Base-by-base conservation (phyloP, 2,113 vertebrate genomes). In the Microcebus ravelobensis region DNA sequence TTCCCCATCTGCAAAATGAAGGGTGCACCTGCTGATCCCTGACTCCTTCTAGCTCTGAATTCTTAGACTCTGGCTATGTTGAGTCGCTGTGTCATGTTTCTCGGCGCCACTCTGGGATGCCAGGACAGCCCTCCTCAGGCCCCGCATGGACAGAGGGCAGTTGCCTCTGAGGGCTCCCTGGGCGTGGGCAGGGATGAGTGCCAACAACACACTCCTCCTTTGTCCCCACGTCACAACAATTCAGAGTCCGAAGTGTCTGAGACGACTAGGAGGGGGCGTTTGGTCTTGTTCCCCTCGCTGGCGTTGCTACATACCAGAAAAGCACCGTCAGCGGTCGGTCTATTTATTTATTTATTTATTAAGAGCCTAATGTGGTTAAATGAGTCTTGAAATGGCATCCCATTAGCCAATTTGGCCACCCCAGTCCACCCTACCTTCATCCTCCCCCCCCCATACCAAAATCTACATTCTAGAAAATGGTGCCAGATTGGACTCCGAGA, bases 261-360 rank as follows among this genome's bases (percentile, higher is more conserved):
- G 61, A 79, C 20, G 15, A 1, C 45, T 11, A 4, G 23, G 21
- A 20, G 50, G 57, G 11, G 1, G 1, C 1, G 2, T 31, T 68
- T 29, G 63, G 29, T 70, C 50, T 87, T 3, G 2, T 70, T 80
- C 21, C n/a, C 21, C 27, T 7, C 6, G 52, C 86, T 45, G 61
- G 48, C 13, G 42, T 97, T 65, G 10, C 34, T n/a, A 4, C 42
- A 27, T 21, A 57, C 14, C 18, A 10, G 23, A 61, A 83, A 85
- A 94, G 34, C 77, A 13, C 31, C 20, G 73, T 50, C 5, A 7
- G 52, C 27, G 23, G 15, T 27, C 39, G 57, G 73, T 93, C 83
- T 89, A 96, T 96, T 95, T 86, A 79, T 82, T 83, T 90, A 88
- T 96, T 97, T 95, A 96, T 90, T 95, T 87, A 79, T n/a, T 77